phyloP scores from a whole-genome alignment of 30 jellyfish, hydroid and myxozoan species.

The Turritopsis dohrnii region DNA sequence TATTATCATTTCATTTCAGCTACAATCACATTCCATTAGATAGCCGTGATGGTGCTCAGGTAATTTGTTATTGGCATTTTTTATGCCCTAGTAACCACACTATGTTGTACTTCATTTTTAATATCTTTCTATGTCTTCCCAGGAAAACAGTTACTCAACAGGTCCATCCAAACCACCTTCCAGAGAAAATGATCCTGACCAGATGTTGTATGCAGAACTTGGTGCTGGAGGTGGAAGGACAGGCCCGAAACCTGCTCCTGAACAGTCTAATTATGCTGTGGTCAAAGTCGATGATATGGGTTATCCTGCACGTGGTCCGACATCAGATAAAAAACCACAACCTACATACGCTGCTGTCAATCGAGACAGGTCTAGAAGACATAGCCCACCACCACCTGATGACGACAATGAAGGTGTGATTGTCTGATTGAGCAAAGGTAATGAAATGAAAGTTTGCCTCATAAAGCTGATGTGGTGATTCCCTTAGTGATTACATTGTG shows the following conservation, averaged over 20 bases:
- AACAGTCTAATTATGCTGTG: conserved; percentile 31
- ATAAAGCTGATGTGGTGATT: neutral
- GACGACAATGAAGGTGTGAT: conserved; percentile 23
- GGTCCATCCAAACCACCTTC: neutral
- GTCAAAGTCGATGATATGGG: conserved; percentile 41
- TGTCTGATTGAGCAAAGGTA: neutral
- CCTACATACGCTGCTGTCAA: conserved; percentile 11
- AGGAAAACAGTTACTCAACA: neutral
- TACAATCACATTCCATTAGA: neutral
- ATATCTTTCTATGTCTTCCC: neutral
- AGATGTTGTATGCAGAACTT: conserved; percentile 26
- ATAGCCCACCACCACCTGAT: conserved; percentile 33
- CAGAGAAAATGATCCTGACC: conserved; percentile 29
- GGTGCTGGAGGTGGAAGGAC: conserved; percentile 47
- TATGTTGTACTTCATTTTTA: neutral
- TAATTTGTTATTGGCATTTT: no score
- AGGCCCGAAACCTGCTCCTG: conserved; percentile 37
- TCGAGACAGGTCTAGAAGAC: conserved; percentile 16
- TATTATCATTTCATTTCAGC: neutral
- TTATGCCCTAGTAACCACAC: no score
- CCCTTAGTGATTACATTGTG: neutral
- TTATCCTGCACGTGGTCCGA: conserved; percentile 31
- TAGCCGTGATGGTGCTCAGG: neutral
- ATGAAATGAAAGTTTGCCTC: no score
- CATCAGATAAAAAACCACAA: neutral